Evolutionary conservation across 2,888 invertebrate species (phyloP), one percentile per base, ranked within the genome.

Genomic region (Merodon equestris): DNA sequence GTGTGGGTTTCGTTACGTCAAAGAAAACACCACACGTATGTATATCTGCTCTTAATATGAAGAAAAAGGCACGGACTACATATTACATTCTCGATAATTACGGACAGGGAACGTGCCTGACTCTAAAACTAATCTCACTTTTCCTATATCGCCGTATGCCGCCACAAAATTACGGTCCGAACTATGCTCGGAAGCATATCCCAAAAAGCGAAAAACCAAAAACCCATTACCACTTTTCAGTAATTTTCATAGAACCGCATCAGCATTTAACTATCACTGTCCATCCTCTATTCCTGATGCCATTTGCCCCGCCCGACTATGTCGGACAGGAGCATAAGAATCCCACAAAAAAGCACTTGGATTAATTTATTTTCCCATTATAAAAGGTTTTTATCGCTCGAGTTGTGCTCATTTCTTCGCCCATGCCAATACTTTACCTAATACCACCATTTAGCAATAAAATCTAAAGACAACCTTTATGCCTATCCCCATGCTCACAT

Each of bases 371-470:
- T 27, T 47, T 14, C 9, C 64, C 47, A 51, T 51, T 61, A 14
- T 10, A 44, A 70, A 71, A 56, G 63, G 42, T 47, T 70, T 47
- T 19, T 14, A 34, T 51, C 18, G 36, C 57, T 36, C n/a, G 18
- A 36, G 47, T 60, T 34, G 48, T 12, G 7, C 15, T 10, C 9
- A 1, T 17, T 7, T n/a, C 18, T 1, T 34, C 17, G 9, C 15
- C n/a, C 13, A 9, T 36, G 38, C 56, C 50, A 56, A 45, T 64
- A 57, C 57, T 58, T 64, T 72, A 53, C 64, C 58, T 72, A 72
- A 72, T 72, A 57, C 72, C 57, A 58, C 64, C 72, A 58, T 64
- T 72, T 58, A 64, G 72, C 64, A 64, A 64, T 72, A 64, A 72
- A 51, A 63, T 58, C 19, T 72, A 45, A 63, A 72, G 57, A 53